These are phyloP conservation scores for Acleris sparsana DNA, from an alignment of 2,888 invertebrate species.

Conservation along the genomic window DNA sequence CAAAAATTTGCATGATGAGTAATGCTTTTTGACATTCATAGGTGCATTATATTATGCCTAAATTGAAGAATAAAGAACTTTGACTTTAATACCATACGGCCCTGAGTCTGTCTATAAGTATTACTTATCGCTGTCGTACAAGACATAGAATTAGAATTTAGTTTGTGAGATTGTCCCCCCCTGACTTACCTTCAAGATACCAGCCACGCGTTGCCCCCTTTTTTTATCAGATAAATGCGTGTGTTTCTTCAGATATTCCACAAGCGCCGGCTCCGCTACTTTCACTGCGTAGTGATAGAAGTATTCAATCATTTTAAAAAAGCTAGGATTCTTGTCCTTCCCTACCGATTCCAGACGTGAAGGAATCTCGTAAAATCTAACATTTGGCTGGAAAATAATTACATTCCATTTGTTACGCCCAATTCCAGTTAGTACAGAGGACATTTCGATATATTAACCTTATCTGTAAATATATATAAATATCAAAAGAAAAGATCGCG, in stretches of 20 bases:
- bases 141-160: too few species aligned
- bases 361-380: constrained; percentile 69
- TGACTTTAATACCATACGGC: too few species aligned
- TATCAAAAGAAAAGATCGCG: not conserved
- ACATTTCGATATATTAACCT: constrained; percentile 37
- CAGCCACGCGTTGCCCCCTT: constrained; percentile 84
- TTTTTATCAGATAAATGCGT: constrained; percentile 81
- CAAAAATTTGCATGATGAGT: too few species aligned
- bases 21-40: too few species aligned
- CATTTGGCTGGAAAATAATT: constrained; percentile 20
- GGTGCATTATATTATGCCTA: too few species aligned
- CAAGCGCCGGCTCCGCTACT: constrained; percentile 78
- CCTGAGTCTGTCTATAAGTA: too few species aligned
- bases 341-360: constrained; percentile 57
- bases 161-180: too few species aligned
- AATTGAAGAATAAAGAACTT: too few species aligned
- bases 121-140: not conserved
- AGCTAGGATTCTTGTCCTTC: constrained; percentile 75
- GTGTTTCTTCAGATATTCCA: constrained; percentile 76
- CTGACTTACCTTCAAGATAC: constrained; percentile 79
- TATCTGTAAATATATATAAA: constrained; percentile 23
- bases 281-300: constrained; percentile 86
- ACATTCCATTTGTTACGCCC: not conserved
- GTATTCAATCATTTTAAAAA: constrained; percentile 86
- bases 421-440: not conserved